phyloP scores from a whole-genome alignment of 2,797 vertebrate genomes.

The Alosa sapidissima region DNA sequence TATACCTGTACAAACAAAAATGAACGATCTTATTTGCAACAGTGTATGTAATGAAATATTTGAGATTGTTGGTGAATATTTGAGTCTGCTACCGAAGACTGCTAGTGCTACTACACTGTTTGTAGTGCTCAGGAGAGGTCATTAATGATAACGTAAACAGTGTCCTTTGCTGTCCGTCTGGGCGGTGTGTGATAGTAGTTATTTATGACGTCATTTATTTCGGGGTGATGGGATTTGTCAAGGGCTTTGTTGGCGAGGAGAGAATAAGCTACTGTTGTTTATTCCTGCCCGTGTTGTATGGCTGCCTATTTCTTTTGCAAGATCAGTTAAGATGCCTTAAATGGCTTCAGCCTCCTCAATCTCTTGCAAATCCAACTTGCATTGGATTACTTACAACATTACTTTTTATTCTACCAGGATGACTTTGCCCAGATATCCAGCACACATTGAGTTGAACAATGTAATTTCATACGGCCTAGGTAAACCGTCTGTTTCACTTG shows the following conservation, averaged over 20 bases:
- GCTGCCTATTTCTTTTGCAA: background rate
- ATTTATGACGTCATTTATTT: constrained; percentile 59
- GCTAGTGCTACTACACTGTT: background rate
- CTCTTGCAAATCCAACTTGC: constrained; percentile 24
- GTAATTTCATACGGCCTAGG: background rate
- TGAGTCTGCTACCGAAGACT: background rate
- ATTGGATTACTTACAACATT: no score
- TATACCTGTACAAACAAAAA: background rate
- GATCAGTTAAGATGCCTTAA: background rate
- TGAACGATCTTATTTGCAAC: background rate
- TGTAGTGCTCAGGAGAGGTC: background rate
- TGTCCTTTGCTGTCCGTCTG: constrained; percentile 33
- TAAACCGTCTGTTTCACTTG: background rate
- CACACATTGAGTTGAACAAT: background rate
- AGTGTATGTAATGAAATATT: background rate
- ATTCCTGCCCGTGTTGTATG: constrained; percentile 14
- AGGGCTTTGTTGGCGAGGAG: constrained; percentile 42
- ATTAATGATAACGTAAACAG: background rate
- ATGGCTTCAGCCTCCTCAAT: constrained; percentile 16
- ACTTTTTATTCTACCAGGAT: background rate
- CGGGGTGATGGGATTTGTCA: constrained; percentile 65
- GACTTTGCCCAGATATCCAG: background rate
- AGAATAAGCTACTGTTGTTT: constrained; percentile 42
- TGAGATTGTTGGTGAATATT: background rate
- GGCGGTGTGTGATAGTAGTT: constrained; percentile 42